Conservation (phyloP, 1,140 invertebrate species). For the Drosophila athabasca region DNA sequence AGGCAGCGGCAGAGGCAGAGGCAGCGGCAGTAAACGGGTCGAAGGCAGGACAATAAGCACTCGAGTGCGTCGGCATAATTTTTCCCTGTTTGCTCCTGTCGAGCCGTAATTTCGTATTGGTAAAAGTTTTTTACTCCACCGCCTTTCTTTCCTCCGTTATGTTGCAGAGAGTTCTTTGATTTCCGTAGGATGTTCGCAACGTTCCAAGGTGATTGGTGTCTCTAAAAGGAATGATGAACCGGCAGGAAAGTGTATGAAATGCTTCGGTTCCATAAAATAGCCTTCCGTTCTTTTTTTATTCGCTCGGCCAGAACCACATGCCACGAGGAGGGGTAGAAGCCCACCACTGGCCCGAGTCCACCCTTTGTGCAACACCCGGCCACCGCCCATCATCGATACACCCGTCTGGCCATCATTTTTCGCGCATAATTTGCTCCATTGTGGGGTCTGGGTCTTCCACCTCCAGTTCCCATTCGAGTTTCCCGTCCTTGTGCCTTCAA, state of each 20-base stretch:
- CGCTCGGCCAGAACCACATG: no score
- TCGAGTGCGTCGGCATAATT: conserved; percentile 81
- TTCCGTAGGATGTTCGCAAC: no score
- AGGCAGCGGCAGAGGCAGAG: conserved; percentile 15
- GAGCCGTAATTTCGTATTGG: conserved; percentile 57
- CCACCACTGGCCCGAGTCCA: no score
- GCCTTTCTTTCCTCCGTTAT: background rate
- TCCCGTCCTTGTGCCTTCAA: conserved; percentile 46
- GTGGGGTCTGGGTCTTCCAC: conserved; percentile 35
- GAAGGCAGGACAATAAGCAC: conserved; percentile 69
- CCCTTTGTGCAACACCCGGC: background rate
- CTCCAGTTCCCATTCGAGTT: background rate
- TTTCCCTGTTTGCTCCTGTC: conserved; percentile 68
- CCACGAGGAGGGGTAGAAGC: no score
- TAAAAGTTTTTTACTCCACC: conserved; percentile 41
- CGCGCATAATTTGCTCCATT: conserved; percentile 79
- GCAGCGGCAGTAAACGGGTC: conserved; percentile 1
- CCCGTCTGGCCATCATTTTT: conserved; percentile 69
- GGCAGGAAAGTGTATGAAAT: no score
- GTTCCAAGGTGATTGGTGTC: no score
- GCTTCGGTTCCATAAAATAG: no score
- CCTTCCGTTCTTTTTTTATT: no score
- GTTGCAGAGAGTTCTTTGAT: background rate
- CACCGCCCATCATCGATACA: conserved; percentile 34
- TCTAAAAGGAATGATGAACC: no score